Percentiles rank a stretch among this genome's conserved stretches.
phyloP scores from a whole-genome alignment of 1,140 invertebrate genomes.

The Drosophila melanica region DNA sequence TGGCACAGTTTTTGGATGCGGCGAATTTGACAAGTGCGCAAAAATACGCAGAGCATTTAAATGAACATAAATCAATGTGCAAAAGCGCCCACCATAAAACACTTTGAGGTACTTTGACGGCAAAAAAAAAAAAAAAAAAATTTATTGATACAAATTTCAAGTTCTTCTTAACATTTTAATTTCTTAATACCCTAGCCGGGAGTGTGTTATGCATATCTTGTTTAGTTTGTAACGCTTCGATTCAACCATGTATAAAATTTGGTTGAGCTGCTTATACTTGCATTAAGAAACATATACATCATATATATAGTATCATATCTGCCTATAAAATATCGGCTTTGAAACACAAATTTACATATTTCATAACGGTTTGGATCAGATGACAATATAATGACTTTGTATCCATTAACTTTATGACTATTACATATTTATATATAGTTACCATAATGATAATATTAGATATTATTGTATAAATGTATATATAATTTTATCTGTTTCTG shows the following conservation, averaged over 20 bases:
- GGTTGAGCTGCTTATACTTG: background rate
- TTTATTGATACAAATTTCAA: constrained; percentile 62
- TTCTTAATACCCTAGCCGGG: constrained; percentile 3
- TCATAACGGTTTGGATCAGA: too few relatives aligned
- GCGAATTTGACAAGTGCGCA: background rate
- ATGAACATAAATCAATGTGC: constrained; percentile 50
- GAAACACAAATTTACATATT: too few relatives aligned
- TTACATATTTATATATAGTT: too few relatives aligned
- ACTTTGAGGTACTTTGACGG: background rate
- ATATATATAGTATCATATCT: too few relatives aligned
- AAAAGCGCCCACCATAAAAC: background rate
- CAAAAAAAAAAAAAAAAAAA: background rate
- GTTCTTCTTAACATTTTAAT: constrained; percentile 16
- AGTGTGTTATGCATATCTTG: background rate
- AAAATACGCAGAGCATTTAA: constrained; percentile 13
- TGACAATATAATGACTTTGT: too few relatives aligned
- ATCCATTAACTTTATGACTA: too few relatives aligned
- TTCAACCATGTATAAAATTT: too few relatives aligned
- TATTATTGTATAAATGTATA: too few relatives aligned
- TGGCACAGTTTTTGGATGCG: constrained; percentile 15
- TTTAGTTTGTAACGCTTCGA: background rate
- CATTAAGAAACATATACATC: too few relatives aligned
- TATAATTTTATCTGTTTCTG: too few relatives aligned
- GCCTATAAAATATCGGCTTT: background rate
- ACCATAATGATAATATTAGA: too few relatives aligned